Evolutionary conservation across 2,113 vertebrate species (phyloP).

Genomic region (Poeciliopsis retropinna): DNA sequence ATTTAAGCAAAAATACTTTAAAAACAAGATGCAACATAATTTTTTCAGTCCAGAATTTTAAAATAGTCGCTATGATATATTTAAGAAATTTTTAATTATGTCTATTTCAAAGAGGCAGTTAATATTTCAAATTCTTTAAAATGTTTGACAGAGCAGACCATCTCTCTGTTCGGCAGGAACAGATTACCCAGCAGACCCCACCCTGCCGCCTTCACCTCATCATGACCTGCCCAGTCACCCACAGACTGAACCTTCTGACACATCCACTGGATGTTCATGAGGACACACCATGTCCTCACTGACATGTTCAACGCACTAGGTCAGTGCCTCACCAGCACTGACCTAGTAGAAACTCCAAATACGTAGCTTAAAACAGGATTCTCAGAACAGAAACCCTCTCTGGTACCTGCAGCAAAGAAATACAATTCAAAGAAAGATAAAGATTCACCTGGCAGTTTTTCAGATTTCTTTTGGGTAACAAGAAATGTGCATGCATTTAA

Average conservation of each 20-base stretch:
- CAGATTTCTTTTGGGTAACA: no score
- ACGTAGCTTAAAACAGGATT: neutral
- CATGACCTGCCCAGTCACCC: neutral
- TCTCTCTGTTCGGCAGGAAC: constrained; percentile 36
- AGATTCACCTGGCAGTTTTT: neutral
- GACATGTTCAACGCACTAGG: no score
- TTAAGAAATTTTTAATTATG: neutral
- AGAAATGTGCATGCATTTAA: no score
- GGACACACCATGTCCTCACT: no score
- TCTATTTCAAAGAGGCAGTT: constrained; percentile 7
- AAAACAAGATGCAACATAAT: neutral
- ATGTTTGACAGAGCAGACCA: constrained; percentile 8
- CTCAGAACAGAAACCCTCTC: neutral
- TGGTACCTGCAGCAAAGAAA: neutral
- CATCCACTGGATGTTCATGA: no score
- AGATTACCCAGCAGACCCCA: constrained; percentile 45
- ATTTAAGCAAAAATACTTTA: neutral
- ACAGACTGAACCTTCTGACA: neutral
- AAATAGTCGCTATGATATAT: neutral
- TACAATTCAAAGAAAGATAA: neutral
- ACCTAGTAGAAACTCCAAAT: neutral
- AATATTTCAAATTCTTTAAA: constrained; percentile 9
- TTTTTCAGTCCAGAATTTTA: neutral
- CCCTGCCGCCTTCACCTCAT: constrained; percentile 12
- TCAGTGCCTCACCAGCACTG: neutral